These are phyloP conservation scores for Notospermus geniculatus DNA, from an alignment of 1,140 invertebrate species.

Conservation along the genomic window DNA sequence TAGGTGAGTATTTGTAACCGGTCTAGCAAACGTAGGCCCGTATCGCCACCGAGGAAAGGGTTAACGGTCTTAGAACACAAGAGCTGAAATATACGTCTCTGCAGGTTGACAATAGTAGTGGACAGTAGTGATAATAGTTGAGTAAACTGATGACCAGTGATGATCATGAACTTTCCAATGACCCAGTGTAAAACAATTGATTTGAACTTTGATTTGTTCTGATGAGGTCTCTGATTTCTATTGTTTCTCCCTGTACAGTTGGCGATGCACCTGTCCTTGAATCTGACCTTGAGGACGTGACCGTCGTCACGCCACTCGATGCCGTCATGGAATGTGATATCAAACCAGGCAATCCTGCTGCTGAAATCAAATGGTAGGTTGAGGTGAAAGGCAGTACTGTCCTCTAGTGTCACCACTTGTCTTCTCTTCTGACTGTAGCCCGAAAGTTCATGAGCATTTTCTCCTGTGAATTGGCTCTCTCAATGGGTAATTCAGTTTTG, in stretches of 20 bases:
- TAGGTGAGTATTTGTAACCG: slow-evolving; percentile 29
- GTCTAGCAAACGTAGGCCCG: neutral
- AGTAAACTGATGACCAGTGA: no score
- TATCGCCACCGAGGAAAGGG: neutral
- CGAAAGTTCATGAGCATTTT: no score
- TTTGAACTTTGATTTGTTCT: neutral
- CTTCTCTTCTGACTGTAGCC: no score
- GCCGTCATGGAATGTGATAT: slow-evolving; percentile 41
- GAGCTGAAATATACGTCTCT: neutral
- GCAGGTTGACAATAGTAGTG: no score
- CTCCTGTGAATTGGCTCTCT: no score
- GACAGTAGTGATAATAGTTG: no score
- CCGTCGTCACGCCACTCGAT: slow-evolving; percentile 34
- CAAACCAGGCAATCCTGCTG: slow-evolving; percentile 37
- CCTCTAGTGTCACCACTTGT: no score
- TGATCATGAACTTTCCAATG: no score
- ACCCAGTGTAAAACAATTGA: neutral
- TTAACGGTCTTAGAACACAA: neutral
- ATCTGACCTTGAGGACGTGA: slow-evolving; percentile 37
- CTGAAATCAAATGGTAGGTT: slow-evolving; percentile 39
- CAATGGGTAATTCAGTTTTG: no score
- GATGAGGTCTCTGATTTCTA: slow-evolving; percentile 8
- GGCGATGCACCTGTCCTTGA: slow-evolving; percentile 42
- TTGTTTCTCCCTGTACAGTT: no score
- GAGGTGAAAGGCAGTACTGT: no score